These are phyloP conservation scores for Donacobius atricapilla DNA, from an alignment of 2,113 vertebrate species.

Conservation along the genomic window DNA sequence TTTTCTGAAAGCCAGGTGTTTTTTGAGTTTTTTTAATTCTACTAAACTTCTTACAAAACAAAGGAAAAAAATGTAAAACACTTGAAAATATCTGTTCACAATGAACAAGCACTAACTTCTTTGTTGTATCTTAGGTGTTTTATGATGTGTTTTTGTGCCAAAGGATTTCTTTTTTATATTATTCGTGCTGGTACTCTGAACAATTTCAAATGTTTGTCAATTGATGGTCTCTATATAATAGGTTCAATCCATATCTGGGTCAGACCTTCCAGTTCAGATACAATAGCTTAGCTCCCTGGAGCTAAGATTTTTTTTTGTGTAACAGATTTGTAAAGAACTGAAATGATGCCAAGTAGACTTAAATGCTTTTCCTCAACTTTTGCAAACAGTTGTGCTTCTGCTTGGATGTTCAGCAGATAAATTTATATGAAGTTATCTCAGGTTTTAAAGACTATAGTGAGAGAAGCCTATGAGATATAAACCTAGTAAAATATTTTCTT, in stretches of 20 bases:
- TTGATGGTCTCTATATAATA: conserved; percentile 36
- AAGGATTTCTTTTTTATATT: background rate
- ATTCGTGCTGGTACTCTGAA: conserved; percentile 1
- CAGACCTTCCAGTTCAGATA: conserved; percentile 45
- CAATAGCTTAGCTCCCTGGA: conserved; percentile 15
- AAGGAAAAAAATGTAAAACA: conserved; percentile 1
- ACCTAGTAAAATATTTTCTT: background rate
- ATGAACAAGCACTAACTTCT: background rate
- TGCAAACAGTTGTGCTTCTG: conserved; percentile 8
- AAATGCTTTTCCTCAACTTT: conserved; percentile 29
- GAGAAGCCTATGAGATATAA: background rate
- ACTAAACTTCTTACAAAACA: conserved; percentile 5
- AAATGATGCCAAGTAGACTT: conserved; percentile 21
- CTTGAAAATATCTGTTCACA: conserved; percentile 9
- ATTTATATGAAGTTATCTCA: conserved; percentile 9
- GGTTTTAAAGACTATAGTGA: background rate
- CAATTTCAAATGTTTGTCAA: conserved; percentile 36
- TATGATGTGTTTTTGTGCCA: background rate
- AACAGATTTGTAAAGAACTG: conserved; percentile 30
- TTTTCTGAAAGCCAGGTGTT: background rate
- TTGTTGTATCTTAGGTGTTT: conserved; percentile 25
- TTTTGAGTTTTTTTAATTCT: background rate
- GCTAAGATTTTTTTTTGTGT: conserved; percentile 5
- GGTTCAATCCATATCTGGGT: conserved; percentile 41
- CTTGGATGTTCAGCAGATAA: conserved; percentile 9